Evolutionary conservation across 2,888 invertebrate genomes (phyloP).

Genomic region (Apodemia duryi): DNA sequence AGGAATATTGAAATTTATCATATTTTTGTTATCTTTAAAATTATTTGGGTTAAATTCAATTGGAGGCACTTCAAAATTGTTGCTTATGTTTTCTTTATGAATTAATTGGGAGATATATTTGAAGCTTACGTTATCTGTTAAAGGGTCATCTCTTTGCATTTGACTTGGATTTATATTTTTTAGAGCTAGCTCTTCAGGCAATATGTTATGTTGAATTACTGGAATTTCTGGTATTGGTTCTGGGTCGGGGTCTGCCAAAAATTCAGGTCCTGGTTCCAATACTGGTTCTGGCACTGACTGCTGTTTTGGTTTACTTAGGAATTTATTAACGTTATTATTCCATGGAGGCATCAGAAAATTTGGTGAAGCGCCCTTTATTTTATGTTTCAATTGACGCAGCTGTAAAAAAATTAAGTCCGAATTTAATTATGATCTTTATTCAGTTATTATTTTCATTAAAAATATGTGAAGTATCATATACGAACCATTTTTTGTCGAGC

Average conservation of each 20-base stretch:
- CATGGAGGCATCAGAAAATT: constrained; percentile 22
- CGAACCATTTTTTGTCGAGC: constrained; percentile 39
- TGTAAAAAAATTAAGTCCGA: constrained; percentile 17
- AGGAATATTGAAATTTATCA: constrained; percentile 24
- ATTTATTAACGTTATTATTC: constrained; percentile 33
- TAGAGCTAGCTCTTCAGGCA: constrained; percentile 26
- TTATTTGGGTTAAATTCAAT: constrained; percentile 34
- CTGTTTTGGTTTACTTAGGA: background rate
- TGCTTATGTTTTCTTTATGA: constrained; percentile 49
- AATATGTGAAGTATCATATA: constrained; percentile 26
- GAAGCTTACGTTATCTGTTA: constrained; percentile 49
- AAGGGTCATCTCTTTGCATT: constrained; percentile 26
- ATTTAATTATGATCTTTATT: background rate
- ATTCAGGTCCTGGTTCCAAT: too few relatives aligned
- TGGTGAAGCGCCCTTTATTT: constrained; percentile 23
- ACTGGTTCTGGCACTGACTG: too few relatives aligned
- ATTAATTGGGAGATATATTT: constrained; percentile 64
- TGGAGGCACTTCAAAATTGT: constrained; percentile 32
- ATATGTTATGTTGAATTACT: constrained; percentile 28
- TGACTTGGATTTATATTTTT: constrained; percentile 27
- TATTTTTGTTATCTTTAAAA: constrained; percentile 24
- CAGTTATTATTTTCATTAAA: background rate
- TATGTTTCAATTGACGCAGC: constrained; percentile 24
- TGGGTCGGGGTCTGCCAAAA: background rate
- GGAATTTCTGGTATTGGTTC: background rate